Evolutionary conservation across 2,888 invertebrate genomes (phyloP).

Genomic region (Drosophila meridiana): DNA sequence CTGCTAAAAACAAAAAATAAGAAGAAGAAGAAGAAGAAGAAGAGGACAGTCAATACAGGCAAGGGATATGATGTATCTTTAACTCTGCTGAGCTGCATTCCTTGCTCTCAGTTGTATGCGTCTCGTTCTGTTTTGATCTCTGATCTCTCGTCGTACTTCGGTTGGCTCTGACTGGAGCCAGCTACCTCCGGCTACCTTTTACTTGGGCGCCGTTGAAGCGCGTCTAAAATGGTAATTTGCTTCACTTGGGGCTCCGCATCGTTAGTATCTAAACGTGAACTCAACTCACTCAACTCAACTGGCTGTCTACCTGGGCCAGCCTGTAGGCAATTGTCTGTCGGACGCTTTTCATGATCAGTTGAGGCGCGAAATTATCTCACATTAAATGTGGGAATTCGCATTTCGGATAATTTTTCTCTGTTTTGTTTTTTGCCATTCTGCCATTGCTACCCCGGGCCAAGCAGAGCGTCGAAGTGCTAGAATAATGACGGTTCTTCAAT

Average conservation of each 20-base stretch:
- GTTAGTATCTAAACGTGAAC: constrained; percentile 44
- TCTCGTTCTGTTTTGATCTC: constrained; percentile 1
- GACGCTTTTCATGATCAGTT: constrained; percentile 53
- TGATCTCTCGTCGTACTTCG: constrained; percentile 9
- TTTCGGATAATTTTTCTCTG: constrained; percentile 15
- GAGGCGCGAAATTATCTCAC: constrained; percentile 66
- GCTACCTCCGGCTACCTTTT: constrained; percentile 47
- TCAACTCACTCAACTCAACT: constrained; percentile 26
- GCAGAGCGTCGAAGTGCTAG: background rate
- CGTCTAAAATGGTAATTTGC: constrained; percentile 72
- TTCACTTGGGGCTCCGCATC: constrained; percentile 47
- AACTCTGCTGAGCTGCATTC: constrained; percentile 13
- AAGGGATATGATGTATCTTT: constrained; percentile 17
- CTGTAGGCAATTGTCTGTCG: constrained; percentile 36
- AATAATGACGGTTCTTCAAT: constrained; percentile 27
- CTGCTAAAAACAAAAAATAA: background rate
- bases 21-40: background rate
- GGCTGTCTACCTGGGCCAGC: constrained; percentile 45
- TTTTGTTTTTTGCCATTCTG: background rate
- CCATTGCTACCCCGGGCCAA: constrained; percentile 7
- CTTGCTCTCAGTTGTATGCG: background rate
- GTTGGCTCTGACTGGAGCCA: constrained; percentile 22
- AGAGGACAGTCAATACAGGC: background rate
- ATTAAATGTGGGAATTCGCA: constrained; percentile 67
- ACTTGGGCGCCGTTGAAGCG: constrained; percentile 66